phyloP scores from a whole-genome alignment of 2,797 vertebrate species.

The Catamblyrhynchus diadema region DNA sequence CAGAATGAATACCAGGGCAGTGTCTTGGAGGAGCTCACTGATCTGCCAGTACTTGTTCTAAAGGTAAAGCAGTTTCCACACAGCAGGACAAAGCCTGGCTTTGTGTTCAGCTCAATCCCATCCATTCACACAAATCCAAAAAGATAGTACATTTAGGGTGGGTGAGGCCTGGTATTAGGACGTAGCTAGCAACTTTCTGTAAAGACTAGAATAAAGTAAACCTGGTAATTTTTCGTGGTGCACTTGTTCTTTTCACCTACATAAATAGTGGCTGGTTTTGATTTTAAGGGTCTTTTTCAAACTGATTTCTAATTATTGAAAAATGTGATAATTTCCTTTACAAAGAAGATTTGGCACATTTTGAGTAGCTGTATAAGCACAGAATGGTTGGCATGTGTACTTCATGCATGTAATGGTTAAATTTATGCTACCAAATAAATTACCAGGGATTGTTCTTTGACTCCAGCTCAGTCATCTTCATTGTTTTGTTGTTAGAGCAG shows the following conservation, averaged over 20 bases:
- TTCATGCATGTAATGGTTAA: background rate
- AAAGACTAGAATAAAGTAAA: background rate
- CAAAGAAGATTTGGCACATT: background rate
- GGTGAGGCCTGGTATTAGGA: background rate
- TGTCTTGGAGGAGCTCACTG: conserved; percentile 82
- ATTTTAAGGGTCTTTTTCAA: background rate
- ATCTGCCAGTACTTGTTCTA: conserved; percentile 81
- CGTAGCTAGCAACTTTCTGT: background rate
- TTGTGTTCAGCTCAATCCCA: background rate
- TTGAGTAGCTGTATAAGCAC: background rate
- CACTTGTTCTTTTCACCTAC: background rate
- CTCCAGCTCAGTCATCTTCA: background rate
- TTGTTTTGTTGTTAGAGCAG: background rate
- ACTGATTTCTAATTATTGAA: background rate
- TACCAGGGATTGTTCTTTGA: background rate
- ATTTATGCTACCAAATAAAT: background rate
- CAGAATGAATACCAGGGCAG: conserved; percentile 81
- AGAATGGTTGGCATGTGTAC: background rate
- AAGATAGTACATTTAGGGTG: background rate
- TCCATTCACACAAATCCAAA: background rate
- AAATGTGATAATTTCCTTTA: background rate
- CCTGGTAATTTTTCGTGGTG: background rate
- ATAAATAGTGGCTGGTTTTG: rapidly evolving
- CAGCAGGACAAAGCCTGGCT: background rate
- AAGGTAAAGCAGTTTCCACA: conserved; percentile 73